Evolutionary conservation across 2,888 invertebrate species (phyloP), one percentile per base, ranked within the genome.

Genomic region (Philhelius pedissequus): DNA sequence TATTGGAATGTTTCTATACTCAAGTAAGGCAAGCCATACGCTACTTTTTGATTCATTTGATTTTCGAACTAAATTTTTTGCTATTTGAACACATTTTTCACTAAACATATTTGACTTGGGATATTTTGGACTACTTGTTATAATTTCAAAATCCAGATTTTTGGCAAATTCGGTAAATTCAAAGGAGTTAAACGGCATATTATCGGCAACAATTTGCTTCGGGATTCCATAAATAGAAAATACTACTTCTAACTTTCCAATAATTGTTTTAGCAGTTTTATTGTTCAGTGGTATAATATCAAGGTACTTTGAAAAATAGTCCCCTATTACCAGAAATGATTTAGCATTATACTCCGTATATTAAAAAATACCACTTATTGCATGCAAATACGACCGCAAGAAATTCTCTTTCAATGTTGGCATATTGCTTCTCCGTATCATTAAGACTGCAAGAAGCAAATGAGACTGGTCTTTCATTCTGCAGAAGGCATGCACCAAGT

Each of bases 391-490:
- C 27, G 15, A 68, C 35, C 6, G 20, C 69, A 45, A 45, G 45
- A 45, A 45, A n/a, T n/a, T n/a, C n/a, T n/a, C n/a, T n/a, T n/a
- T n/a, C n/a, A n/a, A n/a, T n/a, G n/a, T n/a, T n/a, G n/a, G n/a
- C n/a, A n/a, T n/a, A n/a, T n/a, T n/a, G n/a, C n/a, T n/a, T n/a
- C n/a, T n/a, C n/a, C n/a, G n/a, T n/a, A n/a, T n/a, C n/a, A n/a
- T n/a, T n/a, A n/a, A n/a, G n/a, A 68, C 35, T 11, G 20, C 69
- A 45, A 45, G 45, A 45, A 45, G 45, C 45, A 9, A 45, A 45
- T 11, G 48, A 25, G 9, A 78, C 70, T 38, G 66, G 69, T 48
- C 60, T 76, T 9, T 32, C 54, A 15, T 68, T 64, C 38, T 80
- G 80, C 1, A 71, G n/a, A 13, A 68, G 56, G 11, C 32, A 32